Conservation (phyloP, 2,888 invertebrate genomes). For the Suillia variegata region DNA sequence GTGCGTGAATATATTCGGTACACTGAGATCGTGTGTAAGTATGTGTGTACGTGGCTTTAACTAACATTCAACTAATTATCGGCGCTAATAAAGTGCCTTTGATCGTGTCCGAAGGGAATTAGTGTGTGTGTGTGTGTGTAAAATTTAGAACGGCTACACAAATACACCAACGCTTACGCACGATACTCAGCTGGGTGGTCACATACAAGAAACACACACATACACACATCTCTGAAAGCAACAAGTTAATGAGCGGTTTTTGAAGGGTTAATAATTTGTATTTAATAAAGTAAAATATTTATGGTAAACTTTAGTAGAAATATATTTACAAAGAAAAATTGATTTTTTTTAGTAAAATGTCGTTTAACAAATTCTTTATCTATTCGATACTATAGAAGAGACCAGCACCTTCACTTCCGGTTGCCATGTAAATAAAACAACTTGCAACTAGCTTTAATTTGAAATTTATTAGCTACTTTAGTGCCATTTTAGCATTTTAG, state of each 20-base stretch:
- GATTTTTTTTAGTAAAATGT: too few species aligned
- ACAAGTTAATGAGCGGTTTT: too few species aligned
- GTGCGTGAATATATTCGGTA: too few species aligned
- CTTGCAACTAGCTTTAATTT: not conserved
- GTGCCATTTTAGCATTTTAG: not conserved
- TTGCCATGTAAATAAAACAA: not conserved
- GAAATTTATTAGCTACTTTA: not conserved
- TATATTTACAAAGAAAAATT: too few species aligned
- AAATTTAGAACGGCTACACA: not conserved
- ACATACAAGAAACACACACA: too few species aligned
- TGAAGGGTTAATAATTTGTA: too few species aligned
- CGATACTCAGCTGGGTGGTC: too few species aligned
- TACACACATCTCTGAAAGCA: too few species aligned
- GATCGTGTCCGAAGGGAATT: not conserved
- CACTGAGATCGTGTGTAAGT: not conserved
- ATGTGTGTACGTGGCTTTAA: not conserved
- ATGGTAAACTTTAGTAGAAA: too few species aligned
- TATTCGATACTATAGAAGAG: too few species aligned
- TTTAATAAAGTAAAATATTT: too few species aligned
- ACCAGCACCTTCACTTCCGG: not conserved
- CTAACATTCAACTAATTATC: not conserved
- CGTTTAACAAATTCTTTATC: too few species aligned
- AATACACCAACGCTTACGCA: not conserved
- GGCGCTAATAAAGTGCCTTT: conserved; percentile 1
- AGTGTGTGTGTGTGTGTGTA: not conserved